These are phyloP conservation scores for Sphaerophoria rueppellii DNA, from an alignment of 2,888 invertebrate genomes.

Conservation along the genomic window DNA sequence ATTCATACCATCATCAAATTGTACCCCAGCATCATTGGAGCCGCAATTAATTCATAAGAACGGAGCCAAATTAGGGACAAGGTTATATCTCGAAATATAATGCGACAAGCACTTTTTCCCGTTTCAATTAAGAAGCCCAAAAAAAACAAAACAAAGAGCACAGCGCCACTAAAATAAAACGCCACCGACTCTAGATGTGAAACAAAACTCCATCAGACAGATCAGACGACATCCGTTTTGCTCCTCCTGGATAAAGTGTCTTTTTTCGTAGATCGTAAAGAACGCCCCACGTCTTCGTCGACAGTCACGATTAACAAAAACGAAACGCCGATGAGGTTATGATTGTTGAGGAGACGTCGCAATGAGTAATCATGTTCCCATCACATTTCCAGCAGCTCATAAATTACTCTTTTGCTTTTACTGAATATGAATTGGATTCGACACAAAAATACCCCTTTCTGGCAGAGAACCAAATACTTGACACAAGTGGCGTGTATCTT, in stretches of 20 bases:
- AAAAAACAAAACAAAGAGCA: constrained; percentile 16
- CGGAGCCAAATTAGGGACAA: constrained; percentile 65
- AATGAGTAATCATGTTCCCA: constrained; percentile 73
- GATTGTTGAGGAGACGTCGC: constrained; percentile 34
- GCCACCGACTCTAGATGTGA: constrained; percentile 20
- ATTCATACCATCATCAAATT: constrained; percentile 21
- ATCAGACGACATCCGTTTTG: constrained; percentile 60
- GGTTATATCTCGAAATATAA: constrained; percentile 53
- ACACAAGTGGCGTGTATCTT: constrained; percentile 57
- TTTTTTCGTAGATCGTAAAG: constrained; percentile 72
- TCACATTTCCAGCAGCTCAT: constrained; percentile 73
- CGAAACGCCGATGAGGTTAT: constrained; percentile 18
- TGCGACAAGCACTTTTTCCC: constrained; percentile 40
- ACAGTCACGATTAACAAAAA: neutral
- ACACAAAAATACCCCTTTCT: constrained; percentile 27
- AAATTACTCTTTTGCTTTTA: constrained; percentile 57
- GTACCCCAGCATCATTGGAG: constrained; percentile 29
- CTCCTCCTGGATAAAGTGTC: constrained; percentile 55
- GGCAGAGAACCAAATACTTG: constrained; percentile 25
- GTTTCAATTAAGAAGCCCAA: constrained; percentile 35
- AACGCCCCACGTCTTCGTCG: constrained; percentile 44
- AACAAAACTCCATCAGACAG: constrained; percentile 47
- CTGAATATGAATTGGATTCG: constrained; percentile 65
- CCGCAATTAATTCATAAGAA: constrained; percentile 43
- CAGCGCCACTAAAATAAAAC: constrained; percentile 64